phyloP scores from a whole-genome alignment of 2,113 vertebrate species.

The Eonycteris spelaea region DNA sequence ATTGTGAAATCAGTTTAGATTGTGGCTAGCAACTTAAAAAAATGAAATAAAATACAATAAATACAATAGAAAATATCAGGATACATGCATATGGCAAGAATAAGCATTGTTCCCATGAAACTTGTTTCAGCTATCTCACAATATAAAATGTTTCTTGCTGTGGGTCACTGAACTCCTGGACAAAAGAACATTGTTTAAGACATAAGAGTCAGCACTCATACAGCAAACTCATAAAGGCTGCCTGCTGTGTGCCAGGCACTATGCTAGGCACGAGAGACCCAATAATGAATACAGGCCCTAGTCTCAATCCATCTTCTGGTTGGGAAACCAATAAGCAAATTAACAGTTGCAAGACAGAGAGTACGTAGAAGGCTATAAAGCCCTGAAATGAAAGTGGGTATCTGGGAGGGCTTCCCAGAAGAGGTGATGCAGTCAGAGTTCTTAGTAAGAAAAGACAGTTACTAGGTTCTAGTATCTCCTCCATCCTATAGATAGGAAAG shows the following conservation, averaged over 20 bases:
- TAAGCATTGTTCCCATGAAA: neutral
- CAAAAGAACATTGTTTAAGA: neutral
- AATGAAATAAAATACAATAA: neutral
- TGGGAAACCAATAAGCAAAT: neutral
- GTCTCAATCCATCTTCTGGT: neutral
- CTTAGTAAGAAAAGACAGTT: neutral
- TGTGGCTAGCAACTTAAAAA: neutral
- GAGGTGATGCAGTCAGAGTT: neutral
- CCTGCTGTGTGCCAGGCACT: neutral
- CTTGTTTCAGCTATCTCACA: neutral
- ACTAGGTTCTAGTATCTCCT: neutral
- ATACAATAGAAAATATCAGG: neutral
- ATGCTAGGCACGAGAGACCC: neutral
- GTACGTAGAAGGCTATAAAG: neutral
- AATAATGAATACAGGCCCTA: neutral
- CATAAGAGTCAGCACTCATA: neutral
- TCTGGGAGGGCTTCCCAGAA: neutral
- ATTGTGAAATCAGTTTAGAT: neutral
- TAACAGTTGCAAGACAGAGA: neutral
- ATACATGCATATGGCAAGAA: neutral
- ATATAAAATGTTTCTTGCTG: neutral
- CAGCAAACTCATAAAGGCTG: neutral
- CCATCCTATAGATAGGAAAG: neutral
- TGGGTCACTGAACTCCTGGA: neutral
- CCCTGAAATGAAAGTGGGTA: neutral